These are phyloP conservation scores for Scleropages formosus DNA, from an alignment of 2,797 vertebrate species.

Conservation along the genomic window DNA sequence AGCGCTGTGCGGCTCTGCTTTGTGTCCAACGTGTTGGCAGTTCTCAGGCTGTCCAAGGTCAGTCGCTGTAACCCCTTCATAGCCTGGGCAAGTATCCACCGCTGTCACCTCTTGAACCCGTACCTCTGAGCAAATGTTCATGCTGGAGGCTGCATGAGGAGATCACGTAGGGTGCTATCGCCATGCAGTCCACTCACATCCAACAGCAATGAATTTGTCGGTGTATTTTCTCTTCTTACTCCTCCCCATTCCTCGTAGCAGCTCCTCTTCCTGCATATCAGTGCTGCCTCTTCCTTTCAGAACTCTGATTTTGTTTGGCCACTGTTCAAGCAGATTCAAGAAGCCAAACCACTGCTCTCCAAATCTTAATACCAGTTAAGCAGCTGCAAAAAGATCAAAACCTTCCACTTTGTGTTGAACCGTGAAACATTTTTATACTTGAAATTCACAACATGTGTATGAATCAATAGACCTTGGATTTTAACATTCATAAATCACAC, in stretches of 20 bases:
- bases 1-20: slow-evolving; percentile 35
- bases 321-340: neutral
- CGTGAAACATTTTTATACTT: neutral
- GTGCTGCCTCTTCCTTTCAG: neutral
- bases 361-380: neutral
- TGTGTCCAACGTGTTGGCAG: slow-evolving; percentile 37
- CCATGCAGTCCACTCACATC: too few relatives aligned
- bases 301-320: neutral
- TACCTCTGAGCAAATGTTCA: too few relatives aligned
- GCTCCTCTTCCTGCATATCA: neutral
- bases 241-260: neutral
- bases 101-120: neutral
- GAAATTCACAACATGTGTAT: neutral
- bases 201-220: neutral
- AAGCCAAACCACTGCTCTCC: neutral
- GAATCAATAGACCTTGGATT: too few relatives aligned
- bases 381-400: neutral
- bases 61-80: slow-evolving; percentile 28
- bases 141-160: neutral
- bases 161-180: too few relatives aligned
- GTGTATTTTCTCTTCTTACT: too few relatives aligned
- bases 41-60: slow-evolving; percentile 33
- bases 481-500: too few relatives aligned
- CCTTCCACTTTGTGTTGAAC: neutral
- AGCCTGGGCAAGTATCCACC: neutral